A percentile compares a stretch with the other conserved stretches of the same genome.
Evolutionary conservation across 2,797 vertebrate genomes (phyloP).

Genomic region (Meda fulgida): DNA sequence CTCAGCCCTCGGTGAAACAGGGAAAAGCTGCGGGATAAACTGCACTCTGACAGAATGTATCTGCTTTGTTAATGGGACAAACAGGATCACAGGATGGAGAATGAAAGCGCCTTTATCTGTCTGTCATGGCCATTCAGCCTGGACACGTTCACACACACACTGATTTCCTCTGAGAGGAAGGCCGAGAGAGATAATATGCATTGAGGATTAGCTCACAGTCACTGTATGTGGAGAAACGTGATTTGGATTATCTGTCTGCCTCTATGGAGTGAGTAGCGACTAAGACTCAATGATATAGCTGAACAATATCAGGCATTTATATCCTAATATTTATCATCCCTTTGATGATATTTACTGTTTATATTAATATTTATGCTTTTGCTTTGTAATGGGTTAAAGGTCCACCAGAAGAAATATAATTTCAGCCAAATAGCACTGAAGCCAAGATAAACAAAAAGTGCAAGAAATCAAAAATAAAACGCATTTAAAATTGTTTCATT

Average conservation of each 20-base stretch:
- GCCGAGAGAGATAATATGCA: constrained; percentile 14
- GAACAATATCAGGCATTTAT: too few relatives aligned
- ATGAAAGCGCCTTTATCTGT: constrained; percentile 16
- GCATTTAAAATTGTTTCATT: neutral
- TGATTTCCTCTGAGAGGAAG: constrained; percentile 26
- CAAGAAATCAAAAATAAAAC: neutral
- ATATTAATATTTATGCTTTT: neutral
- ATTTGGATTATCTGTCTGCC: constrained; percentile 4
- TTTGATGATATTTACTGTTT: neutral
- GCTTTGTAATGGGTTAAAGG: neutral
- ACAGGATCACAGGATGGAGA: constrained; percentile 35
- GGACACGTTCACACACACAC: neutral
- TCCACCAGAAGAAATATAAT: neutral
- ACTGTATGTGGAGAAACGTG: neutral
- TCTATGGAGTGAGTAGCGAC: neutral
- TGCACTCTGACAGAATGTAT: constrained; percentile 42
- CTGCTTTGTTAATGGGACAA: constrained; percentile 39
- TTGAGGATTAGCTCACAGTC: constrained; percentile 13
- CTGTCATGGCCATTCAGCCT: constrained; percentile 30
- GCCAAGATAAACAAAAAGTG: neutral
- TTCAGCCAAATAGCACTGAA: neutral
- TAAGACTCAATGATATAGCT: neutral
- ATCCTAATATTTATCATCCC: neutral
- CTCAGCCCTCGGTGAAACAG: constrained; percentile 16
- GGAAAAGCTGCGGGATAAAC: constrained; percentile 34